Base-by-base conservation (phyloP, 2,797 vertebrate species). In the Champsocephalus esox region DNA sequence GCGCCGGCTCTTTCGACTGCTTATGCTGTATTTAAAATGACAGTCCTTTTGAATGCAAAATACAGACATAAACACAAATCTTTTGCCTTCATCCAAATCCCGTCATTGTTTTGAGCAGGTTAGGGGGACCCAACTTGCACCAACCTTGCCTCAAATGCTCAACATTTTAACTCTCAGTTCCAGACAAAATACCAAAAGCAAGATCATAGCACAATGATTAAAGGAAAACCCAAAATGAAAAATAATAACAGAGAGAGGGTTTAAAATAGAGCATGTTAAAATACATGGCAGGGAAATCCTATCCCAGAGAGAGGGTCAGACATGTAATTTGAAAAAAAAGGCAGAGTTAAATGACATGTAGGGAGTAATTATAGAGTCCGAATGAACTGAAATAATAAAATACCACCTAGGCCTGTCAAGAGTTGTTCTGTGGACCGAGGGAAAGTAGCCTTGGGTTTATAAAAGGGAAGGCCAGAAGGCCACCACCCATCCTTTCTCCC, bases 351-450 rank as follows among this genome's bases (percentile, higher is more conserved):
- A 93, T 92, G 89, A 92, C 88, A 92, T 90, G 87, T 67, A 89
- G 72, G 75, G 90, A 93, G 92, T 94, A 95, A 95, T 95, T 95
- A 94, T 92, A 94, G 94, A 93, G 92, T 67, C 79, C 14, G 66
- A 92, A 93, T 91, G 88, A 93, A 87, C 89, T 90, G 87, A 92
- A 93, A 94, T 95, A 94, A 95, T 94, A 93, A 94, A 93, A 94
- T 92, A 93, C 91, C 92, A 94, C 92, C 92, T 92, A 88, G 82
- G 89, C 87, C 88, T 89, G 89, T 94, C 92, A 92, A 89, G 80
- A 83, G 80, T 58, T 68, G 78, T 66, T 88, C 76, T 83, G 81
- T 87, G 89, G 88, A 83, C 70, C 34, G 70, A 89, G 77, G 79
- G 71, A 84, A 83, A 83, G 87, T 83, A 89, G 89, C 87, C 87